Base-by-base conservation (phyloP, 2,797 vertebrate genomes). In the Threskiornis aethiopicus region DNA sequence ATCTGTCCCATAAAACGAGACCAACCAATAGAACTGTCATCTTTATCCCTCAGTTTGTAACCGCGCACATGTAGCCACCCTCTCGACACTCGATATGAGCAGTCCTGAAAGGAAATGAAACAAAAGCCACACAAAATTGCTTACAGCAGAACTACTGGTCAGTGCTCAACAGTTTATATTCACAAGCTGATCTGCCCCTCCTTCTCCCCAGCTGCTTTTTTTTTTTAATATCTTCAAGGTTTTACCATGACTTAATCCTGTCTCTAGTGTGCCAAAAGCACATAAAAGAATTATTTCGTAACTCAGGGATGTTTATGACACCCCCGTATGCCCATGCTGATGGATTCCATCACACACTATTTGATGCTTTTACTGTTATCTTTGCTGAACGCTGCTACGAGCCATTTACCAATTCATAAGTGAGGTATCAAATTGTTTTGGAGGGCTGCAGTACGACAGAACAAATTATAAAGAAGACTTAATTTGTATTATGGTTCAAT, bases 401-500 rank as follows among this genome's bases (percentile, higher is more conserved):
- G 86, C 76, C 92, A 96, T 97, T 96, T 97, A 94, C 95, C 90
- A 97, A 76, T 93, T 96, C 84, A 71, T 96, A 98, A 98, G 96
- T 84, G 97, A 97, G 93, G 97, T 95, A 97, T 97, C 97, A 97
- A 98, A 98, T 97, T 97, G 95, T 97, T 95, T 97, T 96, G 96
- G 97, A 97, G 97, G 86, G 93, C 93, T 97, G 93, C 90, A 79
- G 59, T 89, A 96, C 18, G 49, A 96, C 96, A 97, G 97, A 97
- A 97, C 94, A 96, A 98, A 98, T 97, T 97, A 97, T 39, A 96
- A 96, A 97, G 97, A 95, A 96, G 92, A 87, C 95, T 97, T 98
- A 97, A 98, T 98, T 98, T 97, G 93, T 97, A 97, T 76, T 96
- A 97, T 64, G 96, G 97, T 96, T 98, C 97, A 98, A 97, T 96